Base-by-base conservation (phyloP, 2,888 invertebrate genomes). In the Sclerodermus sp. region DNA sequence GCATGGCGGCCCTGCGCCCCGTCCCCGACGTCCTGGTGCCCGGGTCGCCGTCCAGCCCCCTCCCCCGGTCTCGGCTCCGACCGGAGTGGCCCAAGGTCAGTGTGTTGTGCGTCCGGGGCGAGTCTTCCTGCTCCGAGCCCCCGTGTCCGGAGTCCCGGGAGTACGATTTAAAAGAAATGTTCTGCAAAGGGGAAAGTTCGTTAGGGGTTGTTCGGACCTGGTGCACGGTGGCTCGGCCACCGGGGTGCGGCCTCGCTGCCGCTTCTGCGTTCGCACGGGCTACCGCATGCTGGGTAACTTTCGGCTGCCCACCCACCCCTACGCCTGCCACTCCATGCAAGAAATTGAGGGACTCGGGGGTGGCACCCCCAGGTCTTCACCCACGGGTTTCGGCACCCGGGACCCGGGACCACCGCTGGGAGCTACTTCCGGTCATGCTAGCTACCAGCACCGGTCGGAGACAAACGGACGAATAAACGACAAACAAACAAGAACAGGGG, bases 151-250 rank as follows among this genome's bases (percentile, higher is more conserved):
- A 84, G 73, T 85, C 85, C 55, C 84, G 83, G 60, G 84, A 85
- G 73, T 83, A 87, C 64, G 88, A 88, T 78, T 89, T 89, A 89
- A 88, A 89, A 87, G 89, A 89, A 87, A 88, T 89, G 87, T 88
- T 89, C 89, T 90, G 88, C 66, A 67, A 64, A 44, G 54, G 59
- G 40, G 49, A 36, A 51, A 36, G 30, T n/a, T n/a, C n/a, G n/a
- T n/a, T n/a, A n/a, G n/a, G n/a, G n/a, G n/a, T n/a, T n/a, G n/a
- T n/a, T n/a, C n/a, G n/a, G n/a, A n/a, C n/a, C n/a, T n/a, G n/a
- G n/a, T n/a, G n/a, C n/a, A n/a, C n/a, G n/a, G n/a, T n/a, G n/a
- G n/a, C n/a, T n/a, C n/a, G n/a, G n/a, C n/a, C n/a, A n/a, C n/a
- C n/a, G n/a, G n/a, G n/a, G n/a, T n/a, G n/a, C n/a, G n/a, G n/a